A percentile compares a stretch with the other conserved stretches of the same genome.
phyloP scores from a whole-genome alignment of 2,888 invertebrate genomes.

The Sipha maydis region DNA sequence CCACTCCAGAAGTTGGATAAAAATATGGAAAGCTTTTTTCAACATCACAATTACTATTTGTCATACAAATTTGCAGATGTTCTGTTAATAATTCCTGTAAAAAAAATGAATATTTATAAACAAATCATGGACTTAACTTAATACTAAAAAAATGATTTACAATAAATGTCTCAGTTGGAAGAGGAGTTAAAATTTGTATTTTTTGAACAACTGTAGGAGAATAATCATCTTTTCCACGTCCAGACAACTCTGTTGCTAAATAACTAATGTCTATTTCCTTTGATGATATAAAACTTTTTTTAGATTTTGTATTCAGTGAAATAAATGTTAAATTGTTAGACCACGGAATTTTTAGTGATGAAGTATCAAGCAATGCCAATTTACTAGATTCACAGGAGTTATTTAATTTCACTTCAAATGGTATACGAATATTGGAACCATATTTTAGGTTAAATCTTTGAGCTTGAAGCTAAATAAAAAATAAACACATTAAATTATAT shows the following conservation, averaged over 20 bases:
- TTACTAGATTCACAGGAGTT: constrained; percentile 10
- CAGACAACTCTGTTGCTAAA: constrained; percentile 54
- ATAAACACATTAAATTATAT: neutral
- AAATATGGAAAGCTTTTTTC: constrained; percentile 58
- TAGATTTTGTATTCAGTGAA: constrained; percentile 45
- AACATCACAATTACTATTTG: constrained; percentile 55
- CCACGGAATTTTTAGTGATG: constrained; percentile 56
- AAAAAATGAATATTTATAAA: neutral
- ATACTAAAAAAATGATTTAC: constrained; percentile 17
- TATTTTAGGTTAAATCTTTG: constrained; percentile 41
- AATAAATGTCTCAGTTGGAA: constrained; percentile 49
- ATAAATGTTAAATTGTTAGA: constrained; percentile 59
- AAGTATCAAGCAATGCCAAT: constrained; percentile 26
- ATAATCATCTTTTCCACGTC: constrained; percentile 59
- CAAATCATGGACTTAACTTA: no score
- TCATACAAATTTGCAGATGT: constrained; percentile 63
- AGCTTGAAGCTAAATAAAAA: constrained; percentile 45
- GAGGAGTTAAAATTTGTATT: constrained; percentile 59
- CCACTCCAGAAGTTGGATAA: constrained; percentile 67
- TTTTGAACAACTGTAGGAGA: constrained; percentile 57
- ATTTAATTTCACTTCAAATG: constrained; percentile 45
- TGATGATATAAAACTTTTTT: constrained; percentile 8
- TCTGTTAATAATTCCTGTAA: constrained; percentile 62
- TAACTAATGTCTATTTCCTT: constrained; percentile 43
- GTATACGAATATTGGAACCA: constrained; percentile 35